Base-by-base conservation (phyloP, 2,888 invertebrate genomes). In the Platynereis dumerilii region DNA sequence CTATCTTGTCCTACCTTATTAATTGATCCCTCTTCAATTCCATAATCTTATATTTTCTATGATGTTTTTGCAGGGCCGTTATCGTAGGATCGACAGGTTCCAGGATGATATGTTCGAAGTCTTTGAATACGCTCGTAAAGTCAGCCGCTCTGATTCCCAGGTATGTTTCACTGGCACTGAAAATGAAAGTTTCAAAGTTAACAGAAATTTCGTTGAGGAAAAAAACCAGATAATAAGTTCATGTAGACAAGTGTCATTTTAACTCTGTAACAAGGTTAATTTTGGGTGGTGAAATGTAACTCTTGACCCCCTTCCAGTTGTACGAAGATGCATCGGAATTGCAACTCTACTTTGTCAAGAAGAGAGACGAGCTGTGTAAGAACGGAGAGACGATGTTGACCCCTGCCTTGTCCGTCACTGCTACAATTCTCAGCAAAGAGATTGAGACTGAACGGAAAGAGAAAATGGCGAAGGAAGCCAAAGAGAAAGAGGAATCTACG, bases 51-150 rank as follows among this genome's bases (percentile, higher is more conserved):
- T 34, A 34, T 34, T 34, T 34, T 34, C 34, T 34, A n/a, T n/a
- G n/a, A n/a, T 34, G 34, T 34, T 12, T 7, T 34, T 34, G 7
- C 89, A 92, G 82, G 94, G 94, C 0, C 88, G 94, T 2, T 99
- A 99, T 84, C 91, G 92, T 76, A 88, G 99, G 5, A 86, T 99
- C 69, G 98, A 99, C 83, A 88, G 91, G 64, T 98, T 98, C 85
- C 98, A 98, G 86, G 95, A 95, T 77, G 98, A 99, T 80, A 90
- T 98, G 80, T 98, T 99, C 82, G 89, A 91, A 42, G 93, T 97
- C 69, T 90, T 98, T 80, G 95, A 96, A 77, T 86, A 87, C 67
- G 96, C 96, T 0, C 89, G 98, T 1, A 90, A 90, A 67, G 86
- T 95, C 0, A 92, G 95, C 0, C 89, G 95, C 17, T 92, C 93